Base-by-base conservation (phyloP, 1,140 invertebrate genomes). In the Calycopis cecrops region DNA sequence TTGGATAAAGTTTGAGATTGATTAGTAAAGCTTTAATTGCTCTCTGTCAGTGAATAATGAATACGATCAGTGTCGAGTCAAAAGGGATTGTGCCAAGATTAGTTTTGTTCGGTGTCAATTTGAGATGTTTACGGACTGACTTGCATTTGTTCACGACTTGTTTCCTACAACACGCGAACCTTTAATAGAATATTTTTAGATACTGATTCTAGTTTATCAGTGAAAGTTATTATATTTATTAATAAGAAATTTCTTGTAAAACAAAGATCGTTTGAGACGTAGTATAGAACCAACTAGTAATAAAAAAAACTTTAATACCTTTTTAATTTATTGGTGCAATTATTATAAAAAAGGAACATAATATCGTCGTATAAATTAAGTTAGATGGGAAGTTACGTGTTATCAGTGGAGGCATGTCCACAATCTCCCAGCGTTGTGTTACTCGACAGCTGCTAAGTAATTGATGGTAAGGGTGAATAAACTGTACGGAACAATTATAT, bases 1-100 rank as follows among this genome's bases (percentile, higher is more conserved):
- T 71, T 72, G 72, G 73, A 75, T 84, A 80, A 87, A 87, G 84
- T 87, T 85, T 87, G 80, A 87, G 84, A 87, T 87, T 87, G 84
- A 87, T 87, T 87, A 87, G 84, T 85, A 76, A 79, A 81, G 84
- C 70, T 87, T 87, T 87, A 87, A 85, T 87, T 87, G 82, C 84
- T 85, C 78, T 79, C 79, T 76, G 75, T 71, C 74, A 76, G 76
- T 87, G 80, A 87, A 84, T 87, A 87, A 87, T 85, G 80, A 85
- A 87, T 81, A 81, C 84, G 74, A 85, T 87, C 79, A 85, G 76
- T 74, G 72, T 51, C 63, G 69, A 78, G 76, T 82, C 79, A 78
- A 69, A 75, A 71, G 69, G 76, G 73, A 75, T 67, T 76, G 69
- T 75, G 65, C 70, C 65, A 66, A 76, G 73, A 79, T 85, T 82